Evolutionary conservation across 2,113 vertebrate species (phyloP).

Genomic region (Tyto alba): DNA sequence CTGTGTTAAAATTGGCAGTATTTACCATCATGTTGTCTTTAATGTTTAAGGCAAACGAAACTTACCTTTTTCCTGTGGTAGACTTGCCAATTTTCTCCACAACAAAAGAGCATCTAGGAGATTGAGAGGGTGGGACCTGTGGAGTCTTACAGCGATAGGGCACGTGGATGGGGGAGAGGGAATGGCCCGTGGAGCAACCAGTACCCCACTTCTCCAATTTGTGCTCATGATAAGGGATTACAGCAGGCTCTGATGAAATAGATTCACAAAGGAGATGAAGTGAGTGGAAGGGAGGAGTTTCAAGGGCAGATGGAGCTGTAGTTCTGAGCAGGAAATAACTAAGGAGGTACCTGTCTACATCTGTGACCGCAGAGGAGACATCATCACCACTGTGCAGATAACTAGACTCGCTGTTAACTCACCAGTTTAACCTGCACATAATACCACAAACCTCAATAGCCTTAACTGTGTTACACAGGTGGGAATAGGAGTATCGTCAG

Average conservation of each 20-base stretch:
- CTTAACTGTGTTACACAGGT: background rate
- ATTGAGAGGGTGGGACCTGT: background rate
- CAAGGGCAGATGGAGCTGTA: background rate
- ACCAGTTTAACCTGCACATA: background rate
- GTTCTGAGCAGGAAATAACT: background rate
- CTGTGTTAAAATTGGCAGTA: conserved; percentile 28
- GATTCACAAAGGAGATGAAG: background rate
- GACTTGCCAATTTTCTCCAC: background rate
- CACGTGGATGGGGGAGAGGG: background rate
- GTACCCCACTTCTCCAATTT: background rate
- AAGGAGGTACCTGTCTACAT: background rate
- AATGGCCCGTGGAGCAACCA: rapidly evolving
- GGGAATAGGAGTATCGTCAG: background rate
- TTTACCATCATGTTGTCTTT: conserved; percentile 36
- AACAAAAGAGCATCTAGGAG: background rate
- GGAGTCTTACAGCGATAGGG: background rate
- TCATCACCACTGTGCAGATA: background rate
- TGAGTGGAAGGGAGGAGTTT: background rate
- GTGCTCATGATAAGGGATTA: background rate
- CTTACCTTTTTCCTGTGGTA: background rate
- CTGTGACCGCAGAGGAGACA: background rate
- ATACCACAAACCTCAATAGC: background rate
- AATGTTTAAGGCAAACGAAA: background rate
- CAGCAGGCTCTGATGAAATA: background rate
- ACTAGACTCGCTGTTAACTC: background rate